Evolutionary conservation across 2,113 vertebrate species (phyloP), one percentile per base, ranked within the genome.

Genomic region (Apaloderma vittatum): DNA sequence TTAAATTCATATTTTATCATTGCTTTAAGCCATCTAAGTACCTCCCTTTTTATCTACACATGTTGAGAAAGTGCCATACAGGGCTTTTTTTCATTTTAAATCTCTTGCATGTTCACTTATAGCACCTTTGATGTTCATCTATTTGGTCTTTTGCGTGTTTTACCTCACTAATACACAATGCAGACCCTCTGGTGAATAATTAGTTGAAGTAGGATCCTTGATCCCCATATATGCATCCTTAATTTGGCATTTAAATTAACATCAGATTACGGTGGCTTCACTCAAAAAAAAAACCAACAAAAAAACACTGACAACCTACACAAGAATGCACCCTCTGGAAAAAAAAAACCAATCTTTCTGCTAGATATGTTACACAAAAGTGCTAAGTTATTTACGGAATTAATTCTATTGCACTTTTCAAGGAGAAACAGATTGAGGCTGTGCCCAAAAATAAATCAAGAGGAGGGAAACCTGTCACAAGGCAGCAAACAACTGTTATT

Each of bases 121-220:
- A 96, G 71, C 59, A 63, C 57, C 79, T 97, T 97, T 97, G 96
- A 96, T 93, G 83, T 91, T 95, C 86, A 97, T 90, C 85, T 73
- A 91, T 93, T 96, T 95, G 88, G 66, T 96, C 82, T 85, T 97
- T 45, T 90, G 71, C 66, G 15, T 79, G 80, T 86, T 97, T 96
- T 78, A 95, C 78, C 85, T 98, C 96, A 97, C 97, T 98, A 96
- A 93, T 83, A 94, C 45, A 96, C 80, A 97, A 96, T 93, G 89
- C 76, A 97, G 80, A 97, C 73, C 36, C 83, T 91, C 85, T 75
- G 88, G 62, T 95, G 96, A 96, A 97, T 96, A 98, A 98, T 98
- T 98, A 97, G 78, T 71, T 80, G 71, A 46, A 45, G 48, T 92
- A 94, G 76, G n/a, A 96, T 94, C 77, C 57, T 90, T 84, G 93